Evolutionary conservation across 1,140 invertebrate genomes (phyloP).

Genomic region (Meloidogyne exigua): DNA sequence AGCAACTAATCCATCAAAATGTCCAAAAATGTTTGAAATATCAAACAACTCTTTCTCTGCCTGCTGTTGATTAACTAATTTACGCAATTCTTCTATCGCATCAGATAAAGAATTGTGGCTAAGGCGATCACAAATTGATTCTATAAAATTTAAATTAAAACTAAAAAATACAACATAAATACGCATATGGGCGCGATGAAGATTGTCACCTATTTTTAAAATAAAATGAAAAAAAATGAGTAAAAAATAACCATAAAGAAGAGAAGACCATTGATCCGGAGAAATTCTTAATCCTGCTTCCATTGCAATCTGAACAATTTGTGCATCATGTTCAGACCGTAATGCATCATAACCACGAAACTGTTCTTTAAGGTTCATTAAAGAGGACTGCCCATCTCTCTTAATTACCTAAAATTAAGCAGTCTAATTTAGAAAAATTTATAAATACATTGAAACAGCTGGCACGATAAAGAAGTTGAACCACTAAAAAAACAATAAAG

Average conservation of each 20-base stretch:
- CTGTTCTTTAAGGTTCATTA: constrained; percentile 98
- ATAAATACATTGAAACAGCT: constrained; percentile 88
- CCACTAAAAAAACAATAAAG: constrained; percentile 70
- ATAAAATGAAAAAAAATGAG: background rate
- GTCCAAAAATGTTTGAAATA: constrained; percentile 2
- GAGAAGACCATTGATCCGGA: constrained; percentile 94
- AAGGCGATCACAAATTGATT: constrained; percentile 24
- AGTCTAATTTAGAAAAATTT: background rate
- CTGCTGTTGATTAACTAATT: constrained; percentile 12
- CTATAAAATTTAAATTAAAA: background rate
- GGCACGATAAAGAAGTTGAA: constrained; percentile 91
- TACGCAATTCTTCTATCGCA: constrained; percentile 20
- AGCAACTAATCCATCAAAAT: constrained; percentile 9
- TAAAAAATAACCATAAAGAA: constrained; percentile 78
- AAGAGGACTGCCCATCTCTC: constrained; percentile 89
- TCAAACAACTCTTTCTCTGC: constrained; percentile 8
- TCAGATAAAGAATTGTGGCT: background rate
- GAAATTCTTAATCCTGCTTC: constrained; percentile 93
- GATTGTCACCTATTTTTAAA: constrained; percentile 70
- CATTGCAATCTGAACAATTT: constrained; percentile 89
- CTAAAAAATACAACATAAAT: background rate
- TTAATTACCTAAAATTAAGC: constrained; percentile 78
- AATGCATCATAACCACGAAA: constrained; percentile 82
- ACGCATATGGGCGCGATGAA: constrained; percentile 17
- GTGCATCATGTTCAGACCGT: constrained; percentile 16